phyloP scores from a whole-genome alignment of 2,888 invertebrate species.

The Acrocyrtus sp. region DNA sequence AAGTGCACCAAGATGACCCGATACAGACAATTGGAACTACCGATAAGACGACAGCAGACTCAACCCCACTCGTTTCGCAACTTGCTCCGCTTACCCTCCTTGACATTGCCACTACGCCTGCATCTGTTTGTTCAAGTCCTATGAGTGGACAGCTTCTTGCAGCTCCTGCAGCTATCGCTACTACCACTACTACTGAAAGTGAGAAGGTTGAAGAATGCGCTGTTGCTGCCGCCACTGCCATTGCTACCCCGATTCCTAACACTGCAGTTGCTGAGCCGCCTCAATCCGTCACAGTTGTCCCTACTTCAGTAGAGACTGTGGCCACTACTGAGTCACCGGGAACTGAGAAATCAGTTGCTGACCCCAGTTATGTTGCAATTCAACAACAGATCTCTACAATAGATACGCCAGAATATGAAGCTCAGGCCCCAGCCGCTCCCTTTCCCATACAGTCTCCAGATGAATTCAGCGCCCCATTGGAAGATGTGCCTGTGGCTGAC shows the following conservation, averaged over 20 bases:
- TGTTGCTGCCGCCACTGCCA: constrained; percentile 19
- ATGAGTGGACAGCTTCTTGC: no score
- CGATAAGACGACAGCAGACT: constrained; percentile 17
- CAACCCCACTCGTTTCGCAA: constrained; percentile 18
- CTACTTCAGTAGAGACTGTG: not conserved
- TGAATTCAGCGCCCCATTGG: no score
- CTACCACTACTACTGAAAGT: constrained; percentile 14
- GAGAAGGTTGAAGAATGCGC: constrained; percentile 15
- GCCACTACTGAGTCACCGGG: not conserved
- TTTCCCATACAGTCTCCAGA: no score
- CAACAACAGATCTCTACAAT: constrained; percentile 45
- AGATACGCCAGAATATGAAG: no score
- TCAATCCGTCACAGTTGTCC: not conserved
- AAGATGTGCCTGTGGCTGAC: no score
- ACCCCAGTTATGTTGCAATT: constrained; percentile 17
- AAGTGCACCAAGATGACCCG: not conserved
- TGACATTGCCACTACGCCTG: constrained; percentile 29
- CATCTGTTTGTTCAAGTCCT: constrained; percentile 39
- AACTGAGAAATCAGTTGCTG: constrained; percentile 4
- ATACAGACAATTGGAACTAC: no score
- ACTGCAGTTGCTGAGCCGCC: constrained; percentile 8
- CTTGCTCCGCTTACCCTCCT: constrained; percentile 31
- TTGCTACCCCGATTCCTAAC: constrained; percentile 17
- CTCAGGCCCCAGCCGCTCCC: no score
- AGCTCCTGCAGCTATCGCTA: constrained; percentile 17